Conservation (phyloP, 2,113 vertebrate species). For the Malaclemys terrapin region DNA sequence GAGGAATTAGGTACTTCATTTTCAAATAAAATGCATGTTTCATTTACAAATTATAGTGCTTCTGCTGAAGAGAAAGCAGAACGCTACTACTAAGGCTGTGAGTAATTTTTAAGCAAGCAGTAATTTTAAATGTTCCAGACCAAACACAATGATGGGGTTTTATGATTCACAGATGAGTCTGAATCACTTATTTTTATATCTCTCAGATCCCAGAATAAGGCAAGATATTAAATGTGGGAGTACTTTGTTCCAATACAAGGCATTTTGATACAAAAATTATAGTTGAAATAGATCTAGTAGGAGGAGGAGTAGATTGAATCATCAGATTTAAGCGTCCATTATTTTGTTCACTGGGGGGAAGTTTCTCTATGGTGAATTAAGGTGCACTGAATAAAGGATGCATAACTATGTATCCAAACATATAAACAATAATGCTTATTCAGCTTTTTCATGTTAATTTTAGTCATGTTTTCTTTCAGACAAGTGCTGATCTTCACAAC, state of each 20-base stretch:
- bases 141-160: constrained; percentile 78
- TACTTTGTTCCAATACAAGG: constrained; percentile 74
- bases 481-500: constrained; percentile 94
- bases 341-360: neutral
- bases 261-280: constrained; percentile 76
- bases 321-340: constrained; percentile 43
- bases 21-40: constrained; percentile 44
- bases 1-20: constrained; percentile 37
- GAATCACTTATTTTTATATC: constrained; percentile 69
- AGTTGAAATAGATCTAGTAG: constrained; percentile 57
- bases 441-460: neutral
- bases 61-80: constrained; percentile 55
- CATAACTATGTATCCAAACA: neutral
- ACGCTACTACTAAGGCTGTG: constrained; percentile 64
- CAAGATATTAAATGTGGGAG: constrained; percentile 74
- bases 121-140: constrained; percentile 77
- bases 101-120: constrained; percentile 62
- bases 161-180: constrained; percentile 77
- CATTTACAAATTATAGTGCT: constrained; percentile 64
- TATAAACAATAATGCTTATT: neutral
- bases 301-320: constrained; percentile 50
- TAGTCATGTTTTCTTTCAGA: constrained; percentile 76
- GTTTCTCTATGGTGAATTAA: neutral
- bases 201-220: constrained; percentile 71
- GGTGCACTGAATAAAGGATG: rapidly evolving